Conservation (phyloP, 2,888 invertebrate genomes). For the Thymelicus acteon region DNA sequence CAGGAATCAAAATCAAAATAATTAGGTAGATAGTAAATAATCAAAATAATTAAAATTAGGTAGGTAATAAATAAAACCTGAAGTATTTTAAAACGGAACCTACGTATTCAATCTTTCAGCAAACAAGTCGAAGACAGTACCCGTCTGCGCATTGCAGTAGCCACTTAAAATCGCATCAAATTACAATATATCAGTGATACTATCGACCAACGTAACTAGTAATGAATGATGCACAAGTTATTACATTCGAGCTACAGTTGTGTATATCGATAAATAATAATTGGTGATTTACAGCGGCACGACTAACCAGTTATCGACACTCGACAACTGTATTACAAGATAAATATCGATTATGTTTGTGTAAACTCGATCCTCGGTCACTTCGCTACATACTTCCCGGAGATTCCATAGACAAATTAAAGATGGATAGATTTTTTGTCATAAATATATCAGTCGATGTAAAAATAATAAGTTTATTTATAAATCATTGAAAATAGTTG, state of each 20-base stretch:
- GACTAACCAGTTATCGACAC: constrained; percentile 26
- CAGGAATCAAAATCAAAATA: too few species aligned
- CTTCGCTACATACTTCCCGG: constrained; percentile 22
- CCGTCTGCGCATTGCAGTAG: background rate
- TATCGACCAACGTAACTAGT: constrained; percentile 1
- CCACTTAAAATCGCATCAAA: constrained; percentile 12
- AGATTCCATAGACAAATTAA: constrained; percentile 34
- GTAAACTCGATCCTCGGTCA: constrained; percentile 41
- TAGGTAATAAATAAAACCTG: background rate
- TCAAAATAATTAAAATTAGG: too few species aligned
- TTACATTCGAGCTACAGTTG: constrained; percentile 3
- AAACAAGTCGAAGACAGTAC: background rate
- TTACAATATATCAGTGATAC: constrained; percentile 10
- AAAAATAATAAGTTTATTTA: too few species aligned
- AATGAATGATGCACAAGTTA: constrained; percentile 2
- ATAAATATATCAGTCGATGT: background rate
- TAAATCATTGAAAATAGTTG: too few species aligned
- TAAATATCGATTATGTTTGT: constrained; percentile 57
- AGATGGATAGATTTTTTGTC: constrained; percentile 19
- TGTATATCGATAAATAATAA: constrained; percentile 33
- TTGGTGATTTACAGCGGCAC: constrained; percentile 31
- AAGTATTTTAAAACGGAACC: background rate
- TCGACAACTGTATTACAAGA: constrained; percentile 61
- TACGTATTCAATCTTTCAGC: background rate
- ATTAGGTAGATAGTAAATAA: background rate